phyloP scores from a whole-genome alignment of 2,888 invertebrate species.

The Charanyca ferruginea region DNA sequence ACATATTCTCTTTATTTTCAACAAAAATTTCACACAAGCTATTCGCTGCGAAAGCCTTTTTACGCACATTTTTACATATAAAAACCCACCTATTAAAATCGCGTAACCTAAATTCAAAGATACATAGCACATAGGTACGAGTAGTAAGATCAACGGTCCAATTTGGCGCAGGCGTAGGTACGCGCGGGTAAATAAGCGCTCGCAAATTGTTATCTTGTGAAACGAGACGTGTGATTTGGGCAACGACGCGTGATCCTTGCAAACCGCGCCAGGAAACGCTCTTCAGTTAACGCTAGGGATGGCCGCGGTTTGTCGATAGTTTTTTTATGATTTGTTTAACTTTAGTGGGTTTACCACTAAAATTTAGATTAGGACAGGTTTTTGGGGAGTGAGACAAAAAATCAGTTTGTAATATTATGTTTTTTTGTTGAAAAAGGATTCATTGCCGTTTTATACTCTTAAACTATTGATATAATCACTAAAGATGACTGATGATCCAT shows the following conservation, averaged over 20 bases:
- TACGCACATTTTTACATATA: constrained; percentile 36
- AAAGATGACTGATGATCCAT: too few species aligned
- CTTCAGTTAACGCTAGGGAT: constrained; percentile 84
- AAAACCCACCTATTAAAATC: constrained; percentile 46
- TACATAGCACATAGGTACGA: constrained; percentile 58
- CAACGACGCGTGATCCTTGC: constrained; percentile 89
- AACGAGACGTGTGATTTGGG: constrained; percentile 90
- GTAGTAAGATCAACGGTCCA: constrained; percentile 74
- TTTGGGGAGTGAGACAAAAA: background rate
- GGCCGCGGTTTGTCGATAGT: constrained; percentile 63
- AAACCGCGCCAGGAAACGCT: constrained; percentile 81
- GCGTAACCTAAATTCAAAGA: constrained; percentile 65
- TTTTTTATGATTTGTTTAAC: constrained; percentile 22
- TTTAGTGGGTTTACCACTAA: background rate
- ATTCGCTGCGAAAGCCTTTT: constrained; percentile 14
- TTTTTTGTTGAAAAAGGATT: background rate
- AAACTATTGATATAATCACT: too few species aligned
- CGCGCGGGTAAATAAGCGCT: constrained; percentile 87
- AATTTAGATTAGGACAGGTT: background rate
- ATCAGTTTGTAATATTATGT: background rate
- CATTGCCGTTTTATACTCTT: too few species aligned
- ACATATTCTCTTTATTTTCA: background rate
- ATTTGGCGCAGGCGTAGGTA: constrained; percentile 84
- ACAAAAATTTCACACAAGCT: background rate
- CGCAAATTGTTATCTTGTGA: constrained; percentile 91